phyloP scores from a whole-genome alignment of 2,797 vertebrate genomes.

The Lacerta bilineata region DNA sequence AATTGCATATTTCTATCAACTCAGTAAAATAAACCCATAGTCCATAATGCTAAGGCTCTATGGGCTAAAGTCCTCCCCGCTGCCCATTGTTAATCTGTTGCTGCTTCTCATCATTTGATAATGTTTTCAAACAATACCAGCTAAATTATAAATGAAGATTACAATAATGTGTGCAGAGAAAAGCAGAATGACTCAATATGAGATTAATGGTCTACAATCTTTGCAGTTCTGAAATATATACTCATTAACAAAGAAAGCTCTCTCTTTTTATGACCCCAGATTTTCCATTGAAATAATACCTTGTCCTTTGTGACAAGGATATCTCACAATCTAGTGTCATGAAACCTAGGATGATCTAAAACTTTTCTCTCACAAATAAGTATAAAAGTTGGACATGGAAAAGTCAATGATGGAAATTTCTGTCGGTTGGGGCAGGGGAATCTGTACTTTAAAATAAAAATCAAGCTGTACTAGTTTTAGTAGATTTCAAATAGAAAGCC shows the following conservation, averaged over 20 bases:
- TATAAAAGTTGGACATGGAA: background rate
- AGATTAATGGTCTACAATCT: background rate
- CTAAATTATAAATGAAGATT: conserved; percentile 19
- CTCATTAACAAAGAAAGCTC: background rate
- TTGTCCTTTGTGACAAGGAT: background rate
- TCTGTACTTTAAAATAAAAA: background rate
- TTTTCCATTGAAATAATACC: background rate
- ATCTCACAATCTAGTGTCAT: background rate
- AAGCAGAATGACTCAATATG: background rate
- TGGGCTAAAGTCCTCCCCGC: background rate
- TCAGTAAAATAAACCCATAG: background rate
- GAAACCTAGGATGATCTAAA: background rate
- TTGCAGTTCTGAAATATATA: background rate
- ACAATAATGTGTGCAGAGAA: background rate
- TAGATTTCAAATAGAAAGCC: too few relatives aligned
- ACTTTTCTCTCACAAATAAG: background rate
- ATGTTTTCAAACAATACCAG: background rate
- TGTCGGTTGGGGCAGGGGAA: background rate
- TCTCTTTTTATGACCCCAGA: background rate
- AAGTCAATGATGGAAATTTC: background rate
- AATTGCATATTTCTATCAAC: background rate
- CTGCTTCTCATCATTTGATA: background rate
- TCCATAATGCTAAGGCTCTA: background rate
- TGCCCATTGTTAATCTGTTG: background rate
- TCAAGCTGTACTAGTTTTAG: too few relatives aligned